phyloP scores from a whole-genome alignment of 2,113 vertebrate species.

The Vidua chalybeata region DNA sequence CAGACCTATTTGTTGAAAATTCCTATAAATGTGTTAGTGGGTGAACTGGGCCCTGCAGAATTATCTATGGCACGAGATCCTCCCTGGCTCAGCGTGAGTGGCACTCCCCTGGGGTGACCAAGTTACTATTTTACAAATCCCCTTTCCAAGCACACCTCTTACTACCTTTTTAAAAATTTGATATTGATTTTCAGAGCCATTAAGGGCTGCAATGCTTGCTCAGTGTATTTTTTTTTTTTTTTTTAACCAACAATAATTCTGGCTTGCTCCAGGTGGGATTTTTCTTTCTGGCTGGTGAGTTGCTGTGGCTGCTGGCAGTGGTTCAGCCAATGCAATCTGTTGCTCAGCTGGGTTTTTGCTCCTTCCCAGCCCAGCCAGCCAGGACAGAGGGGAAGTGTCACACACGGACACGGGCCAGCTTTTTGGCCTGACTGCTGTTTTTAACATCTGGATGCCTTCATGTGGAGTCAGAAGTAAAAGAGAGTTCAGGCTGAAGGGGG shows the following conservation, averaged over 20 bases:
- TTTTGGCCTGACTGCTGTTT: neutral
- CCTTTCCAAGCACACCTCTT: neutral
- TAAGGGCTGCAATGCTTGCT: neutral
- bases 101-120: neutral
- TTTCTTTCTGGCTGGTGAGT: neutral
- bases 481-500: neutral
- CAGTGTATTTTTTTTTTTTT: neutral
- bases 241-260: neutral
- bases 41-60: neutral
- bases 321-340: neutral
- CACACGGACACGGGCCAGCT: fast-evolving
- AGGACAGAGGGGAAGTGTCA: neutral
- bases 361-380: neutral
- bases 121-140: neutral
- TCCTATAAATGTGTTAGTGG: fast-evolving
- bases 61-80: fast-evolving
- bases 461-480: neutral
- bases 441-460: conserved; percentile 10
- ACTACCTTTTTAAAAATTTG: neutral
- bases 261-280: neutral
- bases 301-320: neutral
- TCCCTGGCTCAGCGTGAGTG: fast-evolving
- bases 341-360: neutral
- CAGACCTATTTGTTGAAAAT: neutral
- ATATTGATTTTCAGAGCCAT: neutral